phyloP scores from a whole-genome alignment of 2,888 invertebrate species.

The Leptodirus hochenwartii region DNA sequence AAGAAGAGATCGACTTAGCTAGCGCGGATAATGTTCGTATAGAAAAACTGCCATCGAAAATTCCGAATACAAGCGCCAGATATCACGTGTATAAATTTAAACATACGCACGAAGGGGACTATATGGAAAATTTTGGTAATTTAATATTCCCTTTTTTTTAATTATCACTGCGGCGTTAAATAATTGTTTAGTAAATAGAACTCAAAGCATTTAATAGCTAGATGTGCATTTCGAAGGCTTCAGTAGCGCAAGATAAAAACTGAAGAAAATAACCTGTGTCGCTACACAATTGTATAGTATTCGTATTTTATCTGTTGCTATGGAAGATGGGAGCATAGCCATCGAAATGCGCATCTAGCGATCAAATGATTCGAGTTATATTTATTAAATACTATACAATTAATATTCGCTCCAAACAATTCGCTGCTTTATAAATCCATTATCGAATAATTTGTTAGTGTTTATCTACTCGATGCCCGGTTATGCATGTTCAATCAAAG shows the following conservation, averaged over 20 bases:
- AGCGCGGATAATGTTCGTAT: conserved; percentile 49
- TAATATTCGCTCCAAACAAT: not conserved
- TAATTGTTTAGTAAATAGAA: no score
- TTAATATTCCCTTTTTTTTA: conserved; percentile 10
- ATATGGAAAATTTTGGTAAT: conserved; percentile 64
- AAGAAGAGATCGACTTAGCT: conserved; percentile 75
- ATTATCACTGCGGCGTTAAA: no score
- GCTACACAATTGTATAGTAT: no score
- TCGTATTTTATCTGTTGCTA: no score
- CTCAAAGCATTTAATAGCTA: no score
- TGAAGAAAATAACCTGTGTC: no score
- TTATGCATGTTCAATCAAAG: conserved; percentile 87
- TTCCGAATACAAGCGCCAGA: conserved; percentile 72
- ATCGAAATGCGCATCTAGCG: no score
- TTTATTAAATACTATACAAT: conserved; percentile 1
- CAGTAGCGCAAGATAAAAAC: no score
- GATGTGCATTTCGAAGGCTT: no score
- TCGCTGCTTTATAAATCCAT: not conserved
- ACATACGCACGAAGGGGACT: conserved; percentile 87
- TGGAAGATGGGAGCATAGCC: no score
- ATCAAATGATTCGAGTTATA: conserved; percentile 1
- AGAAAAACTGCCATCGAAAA: conserved; percentile 50
- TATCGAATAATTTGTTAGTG: conserved; percentile 34
- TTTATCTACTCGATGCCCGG: conserved; percentile 99
- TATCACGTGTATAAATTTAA: conserved; percentile 85